Percentiles rank a stretch among this genome's conserved stretches.
These are phyloP conservation scores for Morinoia aosen DNA, from an alignment of 2,888 invertebrate species.

Conservation along the genomic window DNA sequence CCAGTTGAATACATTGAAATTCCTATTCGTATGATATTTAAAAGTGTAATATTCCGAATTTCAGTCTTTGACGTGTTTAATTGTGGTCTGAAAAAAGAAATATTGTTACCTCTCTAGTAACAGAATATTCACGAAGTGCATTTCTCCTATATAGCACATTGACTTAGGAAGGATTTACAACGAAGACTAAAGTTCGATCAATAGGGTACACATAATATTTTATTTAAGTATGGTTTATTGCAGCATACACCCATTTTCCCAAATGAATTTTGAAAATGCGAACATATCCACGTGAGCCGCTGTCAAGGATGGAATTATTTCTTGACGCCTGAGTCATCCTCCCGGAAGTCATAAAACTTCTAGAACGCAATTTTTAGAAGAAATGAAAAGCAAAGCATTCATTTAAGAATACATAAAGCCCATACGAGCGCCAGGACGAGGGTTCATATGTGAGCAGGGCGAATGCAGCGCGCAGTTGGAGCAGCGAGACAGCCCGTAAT, in stretches of 20 bases:
- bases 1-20: too few species aligned
- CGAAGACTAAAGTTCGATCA: not conserved
- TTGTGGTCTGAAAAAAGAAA: too few species aligned
- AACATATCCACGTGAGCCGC: not conserved
- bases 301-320: not conserved
- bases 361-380: not conserved
- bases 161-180: not conserved
- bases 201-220: not conserved
- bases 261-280: not conserved
- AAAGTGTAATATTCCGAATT: not conserved
- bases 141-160: not conserved
- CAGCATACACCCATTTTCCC: not conserved
- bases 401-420: not conserved
- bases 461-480: not conserved
- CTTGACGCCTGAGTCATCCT: too few species aligned
- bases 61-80: not conserved
- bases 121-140: not conserved
- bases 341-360: too few species aligned
- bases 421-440: not conserved
- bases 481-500: constrained; percentile 23
- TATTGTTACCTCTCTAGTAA: not conserved
- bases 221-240: not conserved
- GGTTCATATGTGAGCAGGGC: not conserved
- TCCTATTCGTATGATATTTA: not conserved
- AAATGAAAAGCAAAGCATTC: not conserved